Percentiles rank a stretch among this genome's conserved stretches.
These are phyloP conservation scores for Eriosoma lanigerum DNA, from an alignment of 1,140 invertebrate species.

Conservation along the genomic window DNA sequence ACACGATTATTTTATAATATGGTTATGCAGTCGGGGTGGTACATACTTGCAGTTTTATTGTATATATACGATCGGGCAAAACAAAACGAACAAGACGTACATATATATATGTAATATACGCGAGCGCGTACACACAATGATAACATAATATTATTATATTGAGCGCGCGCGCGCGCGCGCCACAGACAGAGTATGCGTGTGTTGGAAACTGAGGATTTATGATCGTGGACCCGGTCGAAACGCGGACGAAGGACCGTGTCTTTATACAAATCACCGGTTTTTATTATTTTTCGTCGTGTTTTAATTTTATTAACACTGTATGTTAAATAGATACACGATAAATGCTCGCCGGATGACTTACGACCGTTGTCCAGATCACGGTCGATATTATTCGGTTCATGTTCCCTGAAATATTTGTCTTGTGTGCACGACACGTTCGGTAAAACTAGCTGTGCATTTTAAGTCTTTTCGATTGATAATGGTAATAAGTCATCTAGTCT, in stretches of 20 bases:
- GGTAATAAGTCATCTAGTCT: too few relatives aligned
- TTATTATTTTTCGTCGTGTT: neutral
- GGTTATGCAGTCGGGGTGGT: too few relatives aligned
- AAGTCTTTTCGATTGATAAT: too few relatives aligned
- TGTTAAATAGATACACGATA: too few relatives aligned
- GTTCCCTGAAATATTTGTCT: too few relatives aligned
- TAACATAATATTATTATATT: neutral
- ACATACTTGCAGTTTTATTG: neutral
- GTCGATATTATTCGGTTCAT: too few relatives aligned
- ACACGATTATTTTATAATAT: neutral
- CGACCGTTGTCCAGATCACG: too few relatives aligned
- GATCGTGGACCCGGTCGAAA: neutral
- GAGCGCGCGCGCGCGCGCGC: neutral
- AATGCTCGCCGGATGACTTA: too few relatives aligned
- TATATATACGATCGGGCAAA: neutral
- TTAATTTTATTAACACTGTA: too few relatives aligned
- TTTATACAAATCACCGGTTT: neutral
- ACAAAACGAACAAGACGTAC: neutral
- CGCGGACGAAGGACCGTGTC: slow-evolving; percentile 12
- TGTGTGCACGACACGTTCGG: too few relatives aligned
- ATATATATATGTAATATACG: too few relatives aligned
- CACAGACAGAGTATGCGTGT: neutral
- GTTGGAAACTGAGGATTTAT: slow-evolving; percentile 9
- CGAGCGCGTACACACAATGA: neutral
- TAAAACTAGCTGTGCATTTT: too few relatives aligned